Evolutionary conservation across 1,140 invertebrate genomes (phyloP), one percentile per base, ranked within the genome.

Genomic region (Galleria mellonella): DNA sequence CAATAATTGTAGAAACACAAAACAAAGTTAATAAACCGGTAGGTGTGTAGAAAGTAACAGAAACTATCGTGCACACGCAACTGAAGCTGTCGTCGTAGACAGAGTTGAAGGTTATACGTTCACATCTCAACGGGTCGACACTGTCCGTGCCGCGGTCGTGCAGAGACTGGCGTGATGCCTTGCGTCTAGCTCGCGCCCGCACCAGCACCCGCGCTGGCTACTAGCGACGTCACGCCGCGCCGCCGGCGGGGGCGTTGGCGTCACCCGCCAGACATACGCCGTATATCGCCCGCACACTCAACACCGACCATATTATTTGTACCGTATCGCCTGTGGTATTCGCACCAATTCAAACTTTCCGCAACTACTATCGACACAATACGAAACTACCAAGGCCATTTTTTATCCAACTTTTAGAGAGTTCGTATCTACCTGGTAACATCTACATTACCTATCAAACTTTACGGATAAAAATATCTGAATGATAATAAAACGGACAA

Each of bases 41-140:
- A 48, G 43, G 38, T 2, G 17, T 47, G 40, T 35, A 40, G 54
- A 63, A 70, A 60, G 42, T 57, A 72, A 72, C 47, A 17, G 51
- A 67, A 72, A 70, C 51, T 42, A 51, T 62, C 44, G 57, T 61
- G 61, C 55, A 70, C 67, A 68, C 56, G 74, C 58, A 83, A 76
- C 64, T 63, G 56, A 70, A 64, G 74, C 81, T 84, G 81, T 72
- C 81, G 72, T 74, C 44, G 37, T 66, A 75, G 81, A 84, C 81
- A 84, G 81, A 64, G 47, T 62, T 45, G 38, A 52, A 67, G 52
- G 48, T 75, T 79, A 68, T 60, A 60, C 64, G 81, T 83, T 84
- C 74, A 84, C 81, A 84, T 84, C 71, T 76, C 81, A 84, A 46
- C 81, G 77, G 74, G 39, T 68, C 69, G 67, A 83, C 69, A 77